Evolutionary conservation across 1,140 invertebrate species (phyloP).

Genomic region (Penaeus japonicus): DNA sequence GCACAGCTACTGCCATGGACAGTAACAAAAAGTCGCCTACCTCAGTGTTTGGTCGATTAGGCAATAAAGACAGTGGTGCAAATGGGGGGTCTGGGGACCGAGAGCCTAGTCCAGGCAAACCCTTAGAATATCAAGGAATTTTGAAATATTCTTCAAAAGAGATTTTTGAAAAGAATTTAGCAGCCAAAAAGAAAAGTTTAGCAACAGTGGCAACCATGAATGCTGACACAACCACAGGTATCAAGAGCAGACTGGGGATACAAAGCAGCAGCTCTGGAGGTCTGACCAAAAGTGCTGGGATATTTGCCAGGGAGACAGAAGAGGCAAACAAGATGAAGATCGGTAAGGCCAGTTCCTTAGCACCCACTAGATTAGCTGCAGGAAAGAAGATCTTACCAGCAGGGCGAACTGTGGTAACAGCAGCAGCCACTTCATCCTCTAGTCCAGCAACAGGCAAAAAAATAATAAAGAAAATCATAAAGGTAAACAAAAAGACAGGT

Average conservation of each 20-base stretch:
- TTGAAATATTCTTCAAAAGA: constrained; percentile 57
- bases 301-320: constrained; percentile 55
- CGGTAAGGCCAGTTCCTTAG: background rate
- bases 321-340: constrained; percentile 21
- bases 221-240: constrained; percentile 46
- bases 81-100: background rate
- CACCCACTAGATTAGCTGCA: background rate
- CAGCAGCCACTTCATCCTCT: background rate
- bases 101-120: constrained; percentile 29
- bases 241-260: constrained; percentile 50
- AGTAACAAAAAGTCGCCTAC: constrained; percentile 25
- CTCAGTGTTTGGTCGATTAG: constrained; percentile 37
- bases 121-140: constrained; percentile 56
- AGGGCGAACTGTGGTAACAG: background rate
- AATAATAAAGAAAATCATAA: constrained; percentile 53
- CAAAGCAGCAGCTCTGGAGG: background rate
- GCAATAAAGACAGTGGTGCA: constrained; percentile 16
- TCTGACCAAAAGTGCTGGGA: constrained; percentile 47
- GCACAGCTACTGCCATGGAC: background rate
- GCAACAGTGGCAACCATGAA: constrained; percentile 22
- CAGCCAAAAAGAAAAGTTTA: background rate
- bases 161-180: constrained; percentile 29
- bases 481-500: constrained; percentile 57
- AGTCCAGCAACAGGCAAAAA: constrained; percentile 21
- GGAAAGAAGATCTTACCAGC: background rate